Conservation (phyloP, 1,140 invertebrate species). For the Saccostrea glomerata region DNA sequence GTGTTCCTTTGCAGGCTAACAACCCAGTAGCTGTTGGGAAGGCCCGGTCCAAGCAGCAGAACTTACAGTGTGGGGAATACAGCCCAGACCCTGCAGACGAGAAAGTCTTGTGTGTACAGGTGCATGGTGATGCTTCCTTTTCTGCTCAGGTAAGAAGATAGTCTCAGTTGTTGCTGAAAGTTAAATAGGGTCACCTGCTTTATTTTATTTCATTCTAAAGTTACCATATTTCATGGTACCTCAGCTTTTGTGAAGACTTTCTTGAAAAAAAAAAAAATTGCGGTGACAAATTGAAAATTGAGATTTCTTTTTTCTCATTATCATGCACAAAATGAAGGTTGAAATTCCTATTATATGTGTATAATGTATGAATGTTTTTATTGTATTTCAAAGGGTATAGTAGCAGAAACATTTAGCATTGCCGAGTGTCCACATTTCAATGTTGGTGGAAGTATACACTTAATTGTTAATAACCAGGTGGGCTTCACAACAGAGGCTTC, state of each 20-base stretch:
- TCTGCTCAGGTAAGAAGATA: conserved; percentile 80
- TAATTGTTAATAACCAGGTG: conserved; percentile 96
- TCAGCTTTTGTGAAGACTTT: no score
- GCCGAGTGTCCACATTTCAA: conserved; percentile 92
- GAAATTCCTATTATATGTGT: background rate
- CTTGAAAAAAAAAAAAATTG: no score
- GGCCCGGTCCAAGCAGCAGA: conserved; percentile 89
- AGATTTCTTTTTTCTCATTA: no score
- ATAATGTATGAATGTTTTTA: background rate
- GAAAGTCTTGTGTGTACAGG: conserved; percentile 85
- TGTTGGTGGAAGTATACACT: conserved; percentile 94
- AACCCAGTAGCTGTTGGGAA: conserved; percentile 97
- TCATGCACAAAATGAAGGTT: no score
- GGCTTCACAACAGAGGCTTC: conserved; percentile 80
- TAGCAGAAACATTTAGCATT: conserved; percentile 93
- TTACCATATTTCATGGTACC: no score
- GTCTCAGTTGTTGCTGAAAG: background rate
- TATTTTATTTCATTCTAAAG: background rate
- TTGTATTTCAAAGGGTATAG: conserved; percentile 87
- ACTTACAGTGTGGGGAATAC: conserved; percentile 87
- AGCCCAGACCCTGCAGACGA: conserved; percentile 82
- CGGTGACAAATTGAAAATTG: no score
- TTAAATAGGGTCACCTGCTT: no score
- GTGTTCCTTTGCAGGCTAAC: conserved; percentile 83
- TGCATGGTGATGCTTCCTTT: conserved; percentile 97